Base-by-base conservation (phyloP, 2,113 vertebrate species). In the Catagonus wagneri region DNA sequence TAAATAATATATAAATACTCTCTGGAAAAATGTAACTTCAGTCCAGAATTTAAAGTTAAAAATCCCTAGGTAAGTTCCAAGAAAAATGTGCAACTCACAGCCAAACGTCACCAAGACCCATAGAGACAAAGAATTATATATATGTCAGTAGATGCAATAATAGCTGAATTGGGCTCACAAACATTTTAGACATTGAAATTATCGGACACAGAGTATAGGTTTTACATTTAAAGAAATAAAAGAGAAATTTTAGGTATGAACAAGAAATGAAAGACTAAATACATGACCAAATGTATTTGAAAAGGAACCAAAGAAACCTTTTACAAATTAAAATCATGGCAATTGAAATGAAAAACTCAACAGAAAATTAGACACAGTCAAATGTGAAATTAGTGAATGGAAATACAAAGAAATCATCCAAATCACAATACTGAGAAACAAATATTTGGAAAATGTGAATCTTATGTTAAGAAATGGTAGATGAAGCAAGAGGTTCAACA, bases 151-250 rank as follows among this genome's bases (percentile, higher is more conserved):
- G 58, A 65, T n/a, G 44, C 4, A 65, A 58, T 85, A 34, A 87
- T 22, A 92, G 11, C 16, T 89, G 68, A 93, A 81, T 96, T 22
- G 72, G n/a, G 79, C 23, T 84, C 50, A 92, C 14, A 78, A 23
- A 78, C 81, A 71, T 58, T 92, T 94, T 83, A 95, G 61, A 90
- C 15, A 56, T 56, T 94, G 34, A 34, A 79, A 96, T 94, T 83
- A 76, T 34, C 13, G 87, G 50, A 66, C 22, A 83, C 9, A 86
- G 66, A 65, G 29, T 69, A 15, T 8, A 83, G 68, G 4, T 79
- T 71, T 74, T 94, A 58, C 32, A 68, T 56, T 74, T 87, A 93
- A 87, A 87, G 29, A 44, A 87, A 88, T 61, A 76, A 92, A 88
- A 74, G 27, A 74, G 2, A 85, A 74, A 50, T 63, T 58, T 91